phyloP scores from a whole-genome alignment of 2,797 vertebrate species.

The Coranthus polyacanthus region DNA sequence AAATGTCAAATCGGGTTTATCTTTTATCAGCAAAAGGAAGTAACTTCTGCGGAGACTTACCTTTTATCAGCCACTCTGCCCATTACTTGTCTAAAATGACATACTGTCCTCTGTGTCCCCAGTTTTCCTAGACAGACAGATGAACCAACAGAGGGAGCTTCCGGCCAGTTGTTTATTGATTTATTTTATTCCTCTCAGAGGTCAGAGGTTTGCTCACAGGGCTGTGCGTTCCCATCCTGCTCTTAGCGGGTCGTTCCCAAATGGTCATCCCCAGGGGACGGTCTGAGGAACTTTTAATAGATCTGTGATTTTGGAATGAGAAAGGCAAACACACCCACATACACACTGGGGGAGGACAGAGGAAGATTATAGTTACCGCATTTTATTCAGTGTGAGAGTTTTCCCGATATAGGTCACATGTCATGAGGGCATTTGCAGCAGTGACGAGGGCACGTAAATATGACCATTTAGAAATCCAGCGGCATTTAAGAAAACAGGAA shows the following conservation, averaged over 20 bases:
- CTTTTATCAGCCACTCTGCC: conserved; percentile 10
- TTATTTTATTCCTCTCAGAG: conserved; percentile 70
- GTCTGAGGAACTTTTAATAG: conserved; percentile 68
- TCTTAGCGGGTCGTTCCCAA: conserved; percentile 60
- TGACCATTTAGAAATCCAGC: too few species aligned
- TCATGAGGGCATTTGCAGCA: background rate
- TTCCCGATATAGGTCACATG: conserved; percentile 13
- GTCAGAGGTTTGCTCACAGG: conserved; percentile 66
- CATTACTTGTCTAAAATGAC: conserved; percentile 2
- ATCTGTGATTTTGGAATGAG: conserved; percentile 65
- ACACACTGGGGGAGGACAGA: conserved; percentile 9
- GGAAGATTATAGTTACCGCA: background rate
- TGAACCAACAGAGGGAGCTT: conserved; percentile 60
- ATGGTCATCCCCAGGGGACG: conserved; percentile 58
- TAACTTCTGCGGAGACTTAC: background rate
- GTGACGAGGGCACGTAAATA: conserved; percentile 6
- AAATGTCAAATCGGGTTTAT: too few species aligned
- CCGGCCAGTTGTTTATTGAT: conserved; percentile 71
- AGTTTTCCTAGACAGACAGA: conserved; percentile 44
- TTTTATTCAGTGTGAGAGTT: conserved; percentile 21
- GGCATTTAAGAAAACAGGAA: background rate
- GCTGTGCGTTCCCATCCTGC: conserved; percentile 76
- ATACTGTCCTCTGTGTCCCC: conserved; percentile 26
- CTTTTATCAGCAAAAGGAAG: background rate
- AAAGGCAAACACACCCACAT: conserved; percentile 62